Base-by-base conservation (phyloP, 2,113 vertebrate genomes). In the Microtus montanus region DNA sequence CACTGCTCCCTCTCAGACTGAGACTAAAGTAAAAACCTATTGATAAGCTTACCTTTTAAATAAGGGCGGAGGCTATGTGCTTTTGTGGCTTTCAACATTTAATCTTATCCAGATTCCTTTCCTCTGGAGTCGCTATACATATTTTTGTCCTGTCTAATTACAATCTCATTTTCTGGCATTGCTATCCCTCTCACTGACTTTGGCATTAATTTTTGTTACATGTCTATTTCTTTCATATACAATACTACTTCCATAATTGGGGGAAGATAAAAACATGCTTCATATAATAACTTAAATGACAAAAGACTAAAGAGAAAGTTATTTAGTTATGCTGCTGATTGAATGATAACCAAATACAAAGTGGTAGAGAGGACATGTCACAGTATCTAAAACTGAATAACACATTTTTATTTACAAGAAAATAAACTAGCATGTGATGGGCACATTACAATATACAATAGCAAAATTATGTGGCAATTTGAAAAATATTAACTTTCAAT, bases 151-250 rank as follows among this genome's bases (percentile, higher is more conserved):
- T 78, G 28, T 77, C 6, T 26, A 38, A 1, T 35, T 33, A 8
- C 68, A 91, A 84, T 44, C 35, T 38, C 54, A 5, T 73, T 87
- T 54, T 63, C 19, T 63, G 28, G 44, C 13, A 70, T 30, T 75
- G 8, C 33, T 86, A 4, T 66, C 7, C 9, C 11, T 19, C 61
- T 82, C 7, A n/a, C 5, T n/a, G 0, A 47, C n/a, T 70, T 90
- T 92, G 79, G 2, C 41, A 77, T 96, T 91, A 58, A 15, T 68
- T 75, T 89, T 88, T 82, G 87, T 83, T 90, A 22, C 19, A 87
- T 19, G 87, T 6, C 4, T 93, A 10, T 13, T 54, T 58, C 10
- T 33, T 93, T 86, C 73, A 35, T 47, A 77, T 28, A 77, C 6
- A 89, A 85, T 63, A 44, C 8, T 54, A 41, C 73, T 74, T 87